These are phyloP conservation scores for Regulus satrapa DNA, from an alignment of 2,113 vertebrate genomes.

Conservation along the genomic window DNA sequence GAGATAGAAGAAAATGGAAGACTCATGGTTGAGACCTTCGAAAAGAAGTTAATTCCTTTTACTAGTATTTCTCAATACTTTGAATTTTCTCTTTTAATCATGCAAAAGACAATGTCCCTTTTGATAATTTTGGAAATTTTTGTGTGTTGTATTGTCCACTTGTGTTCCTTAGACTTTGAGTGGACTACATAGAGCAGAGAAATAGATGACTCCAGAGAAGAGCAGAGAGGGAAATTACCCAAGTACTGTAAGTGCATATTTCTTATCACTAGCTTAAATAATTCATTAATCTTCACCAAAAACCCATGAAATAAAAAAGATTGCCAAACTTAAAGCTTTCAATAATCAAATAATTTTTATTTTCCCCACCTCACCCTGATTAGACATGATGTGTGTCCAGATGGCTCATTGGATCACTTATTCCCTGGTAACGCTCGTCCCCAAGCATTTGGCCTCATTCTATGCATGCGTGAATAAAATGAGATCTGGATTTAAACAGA, in stretches of 20 bases:
- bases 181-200: not conserved
- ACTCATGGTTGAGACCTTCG: not conserved
- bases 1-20: not conserved
- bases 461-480: not conserved
- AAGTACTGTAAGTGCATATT: not conserved
- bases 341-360: not conserved
- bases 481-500: not conserved
- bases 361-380: not conserved
- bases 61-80: not conserved
- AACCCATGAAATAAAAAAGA: not conserved
- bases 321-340: not conserved
- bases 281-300: not conserved
- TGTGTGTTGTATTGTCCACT: not conserved
- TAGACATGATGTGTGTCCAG: not conserved
- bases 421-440: not conserved
- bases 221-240: not conserved
- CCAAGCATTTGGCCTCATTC: not conserved
- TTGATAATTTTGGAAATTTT: not conserved
- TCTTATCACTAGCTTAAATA: not conserved
- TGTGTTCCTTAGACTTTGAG: not conserved
- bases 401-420: not conserved
- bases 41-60: not conserved
- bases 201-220: not conserved
- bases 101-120: not conserved
- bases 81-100: not conserved